Evolutionary conservation across 1,140 invertebrate species (phyloP), one percentile per base, ranked within the genome.

Genomic region (Himalopsyche phryganea): DNA sequence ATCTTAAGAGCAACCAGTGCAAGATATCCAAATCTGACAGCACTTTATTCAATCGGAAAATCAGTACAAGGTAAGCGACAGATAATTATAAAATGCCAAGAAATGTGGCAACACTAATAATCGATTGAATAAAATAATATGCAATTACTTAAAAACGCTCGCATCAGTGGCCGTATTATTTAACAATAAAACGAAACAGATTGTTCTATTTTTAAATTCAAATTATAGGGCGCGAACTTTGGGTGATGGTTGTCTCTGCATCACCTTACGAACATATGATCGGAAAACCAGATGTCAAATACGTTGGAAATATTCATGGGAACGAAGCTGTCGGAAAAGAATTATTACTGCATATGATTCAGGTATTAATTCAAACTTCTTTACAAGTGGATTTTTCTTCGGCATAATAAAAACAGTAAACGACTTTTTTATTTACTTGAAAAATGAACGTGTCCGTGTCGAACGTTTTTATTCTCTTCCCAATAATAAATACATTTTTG

Each of bases 181-280:
- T 28, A 28, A 28, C 3, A 28, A 28, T 28, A 28, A 28, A 28
- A 28, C 23, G 9, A 28, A 5, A 28, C 3, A 28, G 9, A 28
- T 5, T 9, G 23, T 28, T 28, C 23, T 9, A 28, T 28, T 5
- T 28, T 28, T n/a, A n/a, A n/a, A n/a, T n/a, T 28, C 9, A 9
- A 18, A 17, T 6, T 19, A 6, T 62, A 91, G 89, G 90, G 59
- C 83, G 92, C 23, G 92, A 96, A 67, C 81, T 98, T 11, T 97
- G 94, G 94, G 94, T 96, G 18, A 87, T 97, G 85, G 91, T 96
- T 42, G 89, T 98, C 13, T 92, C 92, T 0, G 85, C 87, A 35
- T 94, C 87, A 36, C 93, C 87, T 0, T 89, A 89, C 71, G 91
- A 91, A 72, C 93, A 93, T 72, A 92, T 91, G 85, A 85, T 96